Conservation (phyloP, 2,888 invertebrate genomes). For the Anagyrus pseudococci region DNA sequence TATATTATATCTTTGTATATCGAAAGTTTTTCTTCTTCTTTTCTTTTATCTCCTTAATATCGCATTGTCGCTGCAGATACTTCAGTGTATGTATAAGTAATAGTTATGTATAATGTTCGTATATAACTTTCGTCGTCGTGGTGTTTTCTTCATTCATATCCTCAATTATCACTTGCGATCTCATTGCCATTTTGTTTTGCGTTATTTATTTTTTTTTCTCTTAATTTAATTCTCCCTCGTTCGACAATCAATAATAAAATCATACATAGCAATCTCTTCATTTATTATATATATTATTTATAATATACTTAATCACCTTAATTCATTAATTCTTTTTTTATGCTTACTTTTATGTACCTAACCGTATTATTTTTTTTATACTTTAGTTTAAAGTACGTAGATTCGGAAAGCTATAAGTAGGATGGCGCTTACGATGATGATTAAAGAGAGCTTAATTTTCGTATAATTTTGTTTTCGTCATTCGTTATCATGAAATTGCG, state of each 20-base stretch:
- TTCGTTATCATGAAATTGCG: constrained; percentile 2
- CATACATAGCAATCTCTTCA: constrained; percentile 37
- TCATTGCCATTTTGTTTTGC: constrained; percentile 12
- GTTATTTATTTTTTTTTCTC: too few species aligned
- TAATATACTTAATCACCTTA: constrained; percentile 38
- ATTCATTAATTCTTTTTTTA: constrained; percentile 41
- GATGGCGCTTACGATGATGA: constrained; percentile 44
- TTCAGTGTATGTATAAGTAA: constrained; percentile 42
- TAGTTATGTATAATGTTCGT: constrained; percentile 41
- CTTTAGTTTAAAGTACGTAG: constrained; percentile 49
- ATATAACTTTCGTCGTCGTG: constrained; percentile 21
- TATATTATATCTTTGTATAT: constrained; percentile 45
- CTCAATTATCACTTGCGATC: constrained; percentile 14
- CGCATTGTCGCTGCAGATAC: constrained; percentile 43
- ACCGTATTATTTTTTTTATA: constrained; percentile 38
- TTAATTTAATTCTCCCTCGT: neutral
- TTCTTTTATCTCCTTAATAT: constrained; percentile 40
- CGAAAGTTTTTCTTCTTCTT: constrained; percentile 39
- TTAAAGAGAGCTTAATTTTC: constrained; percentile 25
- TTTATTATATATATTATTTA: constrained; percentile 39
- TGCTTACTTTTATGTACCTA: constrained; percentile 20
- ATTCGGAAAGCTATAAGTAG: constrained; percentile 50
- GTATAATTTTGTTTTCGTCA: too few species aligned
- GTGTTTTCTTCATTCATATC: constrained; percentile 24
- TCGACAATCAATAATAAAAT: constrained; percentile 36